phyloP scores from a whole-genome alignment of 2,113 vertebrate species.

The Seriola dumerili region DNA sequence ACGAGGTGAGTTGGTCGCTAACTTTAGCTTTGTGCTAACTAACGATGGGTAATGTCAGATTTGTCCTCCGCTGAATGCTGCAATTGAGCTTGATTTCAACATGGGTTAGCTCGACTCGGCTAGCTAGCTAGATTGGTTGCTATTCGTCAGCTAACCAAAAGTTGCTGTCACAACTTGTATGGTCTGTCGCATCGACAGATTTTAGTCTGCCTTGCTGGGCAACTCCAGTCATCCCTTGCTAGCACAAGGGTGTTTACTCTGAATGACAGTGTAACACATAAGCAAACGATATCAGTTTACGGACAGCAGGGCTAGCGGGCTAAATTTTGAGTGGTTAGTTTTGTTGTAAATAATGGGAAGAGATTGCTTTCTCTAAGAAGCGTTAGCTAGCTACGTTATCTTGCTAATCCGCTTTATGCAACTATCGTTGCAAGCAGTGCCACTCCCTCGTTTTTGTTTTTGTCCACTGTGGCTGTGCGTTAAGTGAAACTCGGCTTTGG shows the following conservation, averaged over 20 bases:
- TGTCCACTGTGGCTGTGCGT: conserved; percentile 51
- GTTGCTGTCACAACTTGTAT: conserved; percentile 71
- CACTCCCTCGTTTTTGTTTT: conserved; percentile 80
- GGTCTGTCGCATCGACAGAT: conserved; percentile 51
- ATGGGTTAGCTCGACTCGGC: conserved; percentile 29
- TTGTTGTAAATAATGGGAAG: conserved; percentile 47
- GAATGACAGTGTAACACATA: not conserved
- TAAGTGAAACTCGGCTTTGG: conserved; percentile 39
- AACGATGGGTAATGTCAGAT: not conserved
- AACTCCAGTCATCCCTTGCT: not conserved
- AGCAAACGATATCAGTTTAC: not conserved
- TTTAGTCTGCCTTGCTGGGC: not conserved
- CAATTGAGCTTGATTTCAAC: conserved; percentile 30
- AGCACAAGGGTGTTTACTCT: conserved; percentile 1
- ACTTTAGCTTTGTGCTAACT: conserved; percentile 28
- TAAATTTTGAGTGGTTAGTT: not conserved
- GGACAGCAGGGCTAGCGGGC: not conserved
- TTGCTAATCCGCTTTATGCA: conserved; percentile 82
- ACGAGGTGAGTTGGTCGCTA: conserved; percentile 67
- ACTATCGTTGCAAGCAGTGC: conserved; percentile 70
- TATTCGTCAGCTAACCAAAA: conserved; percentile 47
- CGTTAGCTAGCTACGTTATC: conserved; percentile 64
- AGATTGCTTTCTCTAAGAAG: conserved; percentile 31
- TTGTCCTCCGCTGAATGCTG: not conserved
- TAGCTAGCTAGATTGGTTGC: conserved; percentile 34